phyloP scores from a whole-genome alignment of 2,888 invertebrate genomes.

The Terebella lapidaria region DNA sequence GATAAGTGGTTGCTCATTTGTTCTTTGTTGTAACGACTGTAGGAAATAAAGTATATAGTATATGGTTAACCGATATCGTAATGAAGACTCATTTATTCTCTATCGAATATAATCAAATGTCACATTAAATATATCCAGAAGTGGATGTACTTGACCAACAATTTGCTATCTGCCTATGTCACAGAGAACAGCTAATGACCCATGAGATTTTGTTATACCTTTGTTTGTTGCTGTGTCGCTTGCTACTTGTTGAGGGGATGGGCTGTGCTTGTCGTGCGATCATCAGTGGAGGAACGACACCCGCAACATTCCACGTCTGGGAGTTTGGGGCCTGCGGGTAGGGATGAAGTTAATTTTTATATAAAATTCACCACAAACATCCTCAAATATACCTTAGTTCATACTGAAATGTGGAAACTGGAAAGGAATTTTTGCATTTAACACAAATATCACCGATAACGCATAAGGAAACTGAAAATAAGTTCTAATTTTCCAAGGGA shows the following conservation, averaged over 20 bases:
- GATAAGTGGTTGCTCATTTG: conserved; percentile 3
- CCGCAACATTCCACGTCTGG: conserved; percentile 36
- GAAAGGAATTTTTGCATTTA: too few relatives aligned
- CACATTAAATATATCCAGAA: not conserved
- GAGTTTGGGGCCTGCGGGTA: not conserved
- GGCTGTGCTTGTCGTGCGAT: conserved; percentile 13
- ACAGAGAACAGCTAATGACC: not conserved
- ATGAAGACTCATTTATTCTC: too few relatives aligned
- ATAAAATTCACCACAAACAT: too few relatives aligned
- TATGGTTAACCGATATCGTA: too few relatives aligned
- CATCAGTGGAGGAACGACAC: conserved; percentile 39
- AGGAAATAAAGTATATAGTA: not conserved
- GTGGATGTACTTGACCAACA: too few relatives aligned
- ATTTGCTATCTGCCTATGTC: not conserved
- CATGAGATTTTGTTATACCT: not conserved
- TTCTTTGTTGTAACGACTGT: conserved; percentile 6
- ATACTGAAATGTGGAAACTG: too few relatives aligned
- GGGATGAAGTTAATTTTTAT: too few relatives aligned
- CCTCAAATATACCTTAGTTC: too few relatives aligned
- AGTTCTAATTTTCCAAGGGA: too few relatives aligned
- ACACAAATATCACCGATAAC: too few relatives aligned
- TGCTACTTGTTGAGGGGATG: not conserved
- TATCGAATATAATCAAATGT: too few relatives aligned
- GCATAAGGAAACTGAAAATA: too few relatives aligned
- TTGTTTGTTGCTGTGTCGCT: conserved; percentile 1